These are phyloP conservation scores for Eueremaeus valkanovi DNA, from an alignment of 2,888 invertebrate species.

Conservation along the genomic window DNA sequence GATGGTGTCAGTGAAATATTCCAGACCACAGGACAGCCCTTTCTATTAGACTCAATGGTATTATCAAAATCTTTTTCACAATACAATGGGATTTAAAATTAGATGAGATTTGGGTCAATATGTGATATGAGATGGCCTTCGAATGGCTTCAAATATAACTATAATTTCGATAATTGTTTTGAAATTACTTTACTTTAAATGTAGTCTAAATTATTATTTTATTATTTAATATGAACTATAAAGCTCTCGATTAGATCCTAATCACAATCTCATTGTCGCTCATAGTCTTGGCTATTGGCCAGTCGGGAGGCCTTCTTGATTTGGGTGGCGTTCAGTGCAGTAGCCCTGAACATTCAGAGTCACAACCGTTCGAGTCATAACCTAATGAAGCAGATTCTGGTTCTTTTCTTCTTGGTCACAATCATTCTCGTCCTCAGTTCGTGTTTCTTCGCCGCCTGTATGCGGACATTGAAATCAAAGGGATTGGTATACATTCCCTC, in stretches of 20 bases:
- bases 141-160: not conserved
- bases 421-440: slow-evolving; percentile 68
- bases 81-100: not conserved
- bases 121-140: not conserved
- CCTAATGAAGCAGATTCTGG: slow-evolving; percentile 48
- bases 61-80: too few species aligned
- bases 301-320: slow-evolving; percentile 81
- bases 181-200: too few species aligned
- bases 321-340: slow-evolving; percentile 77
- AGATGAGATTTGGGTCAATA: not conserved
- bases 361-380: slow-evolving; percentile 49
- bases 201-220: too few species aligned
- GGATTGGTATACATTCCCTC: slow-evolving; percentile 73
- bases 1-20: slow-evolving; percentile 45
- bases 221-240: too few species aligned
- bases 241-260: not conserved
- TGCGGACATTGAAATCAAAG: slow-evolving; percentile 68
- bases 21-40: slow-evolving; percentile 43
- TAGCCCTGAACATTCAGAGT: slow-evolving; percentile 64
- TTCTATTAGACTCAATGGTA: slow-evolving; percentile 54
- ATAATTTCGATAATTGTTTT: not conserved
- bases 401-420: slow-evolving; percentile 67
- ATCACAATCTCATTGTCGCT: not conserved
- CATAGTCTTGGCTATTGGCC: slow-evolving; percentile 79
- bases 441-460: slow-evolving; percentile 74